These are phyloP conservation scores for Drosophila niveifrons DNA, from an alignment of 2,888 invertebrate species.

Conservation along the genomic window DNA sequence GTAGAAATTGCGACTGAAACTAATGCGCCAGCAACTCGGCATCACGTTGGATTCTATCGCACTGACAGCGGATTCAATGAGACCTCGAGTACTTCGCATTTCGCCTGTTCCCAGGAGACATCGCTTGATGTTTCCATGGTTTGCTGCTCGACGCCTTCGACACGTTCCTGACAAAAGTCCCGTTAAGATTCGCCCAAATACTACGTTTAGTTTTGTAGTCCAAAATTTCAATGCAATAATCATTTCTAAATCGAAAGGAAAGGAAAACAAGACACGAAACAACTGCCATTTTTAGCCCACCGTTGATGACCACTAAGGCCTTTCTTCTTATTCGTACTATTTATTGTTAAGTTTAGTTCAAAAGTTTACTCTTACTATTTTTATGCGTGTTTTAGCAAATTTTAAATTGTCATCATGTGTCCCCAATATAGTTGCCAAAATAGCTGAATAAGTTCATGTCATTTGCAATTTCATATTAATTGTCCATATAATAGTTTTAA, in stretches of 20 bases:
- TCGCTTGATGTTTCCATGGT: constrained; percentile 69
- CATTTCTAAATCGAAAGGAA: constrained; percentile 16
- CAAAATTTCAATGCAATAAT: constrained; percentile 46
- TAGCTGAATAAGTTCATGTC: constrained; percentile 44
- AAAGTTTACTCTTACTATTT: constrained; percentile 17
- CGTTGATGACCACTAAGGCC: constrained; percentile 41
- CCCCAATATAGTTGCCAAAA: constrained; percentile 42
- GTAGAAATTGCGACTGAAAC: background rate
- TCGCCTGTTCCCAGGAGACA: constrained; percentile 61
- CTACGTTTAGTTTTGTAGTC: constrained; percentile 14
- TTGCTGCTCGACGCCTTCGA: constrained; percentile 77
- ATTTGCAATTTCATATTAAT: constrained; percentile 44
- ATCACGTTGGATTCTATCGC: constrained; percentile 69
- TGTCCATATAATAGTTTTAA: constrained; percentile 19
- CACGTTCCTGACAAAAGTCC: constrained; percentile 47
- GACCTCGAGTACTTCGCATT: constrained; percentile 65
- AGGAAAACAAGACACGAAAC: constrained; percentile 7
- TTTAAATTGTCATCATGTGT: constrained; percentile 32
- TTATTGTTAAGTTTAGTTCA: constrained; percentile 35
- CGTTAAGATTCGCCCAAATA: background rate
- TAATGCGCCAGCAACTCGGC: constrained; percentile 3
- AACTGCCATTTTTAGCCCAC: constrained; percentile 57
- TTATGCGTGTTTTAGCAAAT: constrained; percentile 39
- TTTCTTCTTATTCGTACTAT: constrained; percentile 5
- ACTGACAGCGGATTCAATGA: constrained; percentile 85